A percentile compares a stretch with the other conserved stretches of the same genome.
Evolutionary conservation across 2,888 invertebrate genomes (phyloP).

Genomic region (Drosophila recens): DNA sequence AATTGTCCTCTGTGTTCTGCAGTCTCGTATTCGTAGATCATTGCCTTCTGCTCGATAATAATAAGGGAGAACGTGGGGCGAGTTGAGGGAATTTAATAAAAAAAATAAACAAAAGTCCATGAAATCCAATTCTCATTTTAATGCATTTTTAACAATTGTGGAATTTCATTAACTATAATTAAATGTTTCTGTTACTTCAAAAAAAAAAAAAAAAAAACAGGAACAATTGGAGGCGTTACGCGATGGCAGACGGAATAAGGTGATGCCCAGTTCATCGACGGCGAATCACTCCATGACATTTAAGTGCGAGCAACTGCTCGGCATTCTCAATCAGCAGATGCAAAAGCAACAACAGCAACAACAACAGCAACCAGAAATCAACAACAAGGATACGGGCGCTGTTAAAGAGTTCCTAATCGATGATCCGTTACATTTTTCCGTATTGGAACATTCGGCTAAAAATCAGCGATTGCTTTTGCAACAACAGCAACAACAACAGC

Average conservation of each 20-base stretch:
- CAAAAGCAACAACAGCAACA: slow-evolving; percentile 41
- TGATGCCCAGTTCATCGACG: slow-evolving; percentile 8
- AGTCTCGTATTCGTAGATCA: not conserved
- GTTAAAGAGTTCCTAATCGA: slow-evolving; percentile 74
- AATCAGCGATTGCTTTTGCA: slow-evolving; percentile 46
- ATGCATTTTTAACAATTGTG: not conserved
- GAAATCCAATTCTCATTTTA: not conserved
- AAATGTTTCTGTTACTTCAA: not conserved
- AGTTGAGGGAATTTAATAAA: not conserved
- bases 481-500: slow-evolving; percentile 41
- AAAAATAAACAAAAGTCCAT: not conserved
- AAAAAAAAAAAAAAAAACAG: slow-evolving; percentile 3
- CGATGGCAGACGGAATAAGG: slow-evolving; percentile 26
- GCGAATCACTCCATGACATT: slow-evolving; percentile 14
- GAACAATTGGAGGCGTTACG: slow-evolving; percentile 29
- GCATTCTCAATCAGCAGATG: slow-evolving; percentile 55
- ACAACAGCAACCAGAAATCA: slow-evolving; percentile 37
- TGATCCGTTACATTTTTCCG: slow-evolving; percentile 64
- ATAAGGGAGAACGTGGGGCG: not conserved
- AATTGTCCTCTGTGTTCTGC: not conserved
- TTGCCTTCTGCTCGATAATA: not conserved
- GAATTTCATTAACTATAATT: not conserved
- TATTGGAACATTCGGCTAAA: slow-evolving; percentile 56
- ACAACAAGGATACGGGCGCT: slow-evolving; percentile 16
- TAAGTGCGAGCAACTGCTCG: slow-evolving; percentile 36